These are phyloP conservation scores for Ophioninae sp. DNA, from an alignment of 2,888 invertebrate genomes.

Conservation along the genomic window DNA sequence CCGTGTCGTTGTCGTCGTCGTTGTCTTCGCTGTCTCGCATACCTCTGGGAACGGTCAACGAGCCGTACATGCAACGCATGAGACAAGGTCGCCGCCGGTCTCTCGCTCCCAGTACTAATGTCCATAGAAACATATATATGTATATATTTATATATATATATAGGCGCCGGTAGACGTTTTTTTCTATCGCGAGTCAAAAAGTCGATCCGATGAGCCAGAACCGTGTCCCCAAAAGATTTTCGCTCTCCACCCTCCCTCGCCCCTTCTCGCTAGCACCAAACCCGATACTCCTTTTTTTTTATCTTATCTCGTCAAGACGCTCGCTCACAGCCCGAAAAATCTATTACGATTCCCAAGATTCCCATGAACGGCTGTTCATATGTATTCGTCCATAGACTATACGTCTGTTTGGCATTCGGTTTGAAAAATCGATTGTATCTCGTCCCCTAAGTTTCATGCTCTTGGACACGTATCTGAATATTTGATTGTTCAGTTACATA, in stretches of 20 bases:
- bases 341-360: conserved; percentile 46
- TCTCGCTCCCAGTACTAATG: conserved; percentile 31
- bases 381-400: not conserved
- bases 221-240: conserved; percentile 37
- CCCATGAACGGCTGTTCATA: conserved; percentile 11
- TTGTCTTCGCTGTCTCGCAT: conserved; percentile 59
- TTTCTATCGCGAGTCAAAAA: conserved; percentile 41
- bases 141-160: not conserved
- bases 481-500: not conserved
- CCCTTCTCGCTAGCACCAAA: not conserved
- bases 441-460: not conserved
- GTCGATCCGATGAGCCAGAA: conserved; percentile 39
- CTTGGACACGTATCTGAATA: not conserved
- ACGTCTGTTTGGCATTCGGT: not conserved
- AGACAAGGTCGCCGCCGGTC: conserved; percentile 51
- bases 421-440: not conserved
- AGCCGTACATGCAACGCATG: conserved; percentile 32
- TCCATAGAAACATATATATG: not conserved
- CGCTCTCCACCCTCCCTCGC: conserved; percentile 26
- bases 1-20: conserved; percentile 56
- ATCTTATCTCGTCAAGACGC: conserved; percentile 36
- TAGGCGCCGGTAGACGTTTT: not conserved
- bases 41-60: conserved; percentile 56
- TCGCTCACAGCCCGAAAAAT: conserved; percentile 33
- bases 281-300: conserved; percentile 30